Base-by-base conservation (phyloP, 2,113 vertebrate genomes). In the Tamias sibiricus region DNA sequence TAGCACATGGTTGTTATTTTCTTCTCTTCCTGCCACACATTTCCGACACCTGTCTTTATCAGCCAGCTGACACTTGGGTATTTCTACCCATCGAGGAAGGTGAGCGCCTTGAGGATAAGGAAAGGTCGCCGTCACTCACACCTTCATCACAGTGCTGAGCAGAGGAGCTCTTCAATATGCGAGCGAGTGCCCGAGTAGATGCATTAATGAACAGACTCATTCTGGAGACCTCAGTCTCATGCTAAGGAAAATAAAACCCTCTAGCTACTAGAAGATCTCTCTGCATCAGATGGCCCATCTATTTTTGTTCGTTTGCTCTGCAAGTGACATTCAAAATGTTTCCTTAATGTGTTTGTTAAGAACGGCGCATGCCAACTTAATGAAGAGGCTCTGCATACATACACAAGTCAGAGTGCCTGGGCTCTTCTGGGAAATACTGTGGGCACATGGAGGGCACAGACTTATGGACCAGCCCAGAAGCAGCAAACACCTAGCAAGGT, bases 261-360 rank as follows among this genome's bases (percentile, higher is more conserved):
- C 28, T 40, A 68, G 26, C 91, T 76, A 89, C 52, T 44, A 95
- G 59, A 90, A 88, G 62, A 54, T 71, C 68, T 86, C 68, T 86
- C 42, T 32, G 17, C 52, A 47, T 96, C 86, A 86, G 64, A 93
- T 74, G 75, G 49, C 35, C 37, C 69, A 47, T 85, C 89, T 80
- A 82, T 93, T 89, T 95, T 74, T 71, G 54, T 87, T 72, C 20
- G 0, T 94, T 83, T 96, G 91, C 64, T 94, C 75, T 79, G 42
- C 54, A 95, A 92, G n/a, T 35, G 14, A 89, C 77, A 86, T 92
- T 94, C 30, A 9, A 68, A 91, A 83, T 10, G 22, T 71, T 44
- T 94, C 74, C 57, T 89, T 87, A 69, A 77, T 44, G 42, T 89
- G 69, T 94, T 94, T 77, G 76, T 95, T 88, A 87, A 76, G 80